These are phyloP conservation scores for Heliconius himera DNA, from an alignment of 1,140 invertebrate genomes.

Conservation along the genomic window DNA sequence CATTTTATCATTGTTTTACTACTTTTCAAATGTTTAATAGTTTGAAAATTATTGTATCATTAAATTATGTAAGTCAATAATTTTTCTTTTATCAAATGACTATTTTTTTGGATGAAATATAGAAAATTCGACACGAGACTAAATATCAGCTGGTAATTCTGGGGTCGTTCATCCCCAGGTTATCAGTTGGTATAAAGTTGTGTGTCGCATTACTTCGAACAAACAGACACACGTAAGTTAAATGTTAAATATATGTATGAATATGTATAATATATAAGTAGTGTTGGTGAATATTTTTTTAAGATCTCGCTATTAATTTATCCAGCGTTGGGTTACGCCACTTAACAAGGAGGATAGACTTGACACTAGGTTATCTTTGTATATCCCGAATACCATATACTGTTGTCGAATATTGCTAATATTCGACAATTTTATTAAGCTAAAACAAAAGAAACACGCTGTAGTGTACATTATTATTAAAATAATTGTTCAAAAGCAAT, in stretches of 20 bases:
- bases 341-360: background rate
- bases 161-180: slow-evolving; percentile 87
- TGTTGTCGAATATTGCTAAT: too few species aligned
- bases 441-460: too few species aligned
- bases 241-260: slow-evolving; percentile 33
- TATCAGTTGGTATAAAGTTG: slow-evolving; percentile 90
- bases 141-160: slow-evolving; percentile 99
- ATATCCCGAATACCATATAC: too few species aligned
- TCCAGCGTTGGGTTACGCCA: background rate
- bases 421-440: too few species aligned
- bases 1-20: too few species aligned
- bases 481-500: background rate
- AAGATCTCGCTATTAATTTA: background rate
- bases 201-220: slow-evolving; percentile 49
- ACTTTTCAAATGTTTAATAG: too few species aligned
- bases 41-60: too few species aligned
- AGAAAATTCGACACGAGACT: slow-evolving; percentile 69
- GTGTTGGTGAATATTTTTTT: background rate
- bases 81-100: background rate
- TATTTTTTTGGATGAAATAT: slow-evolving; percentile 10
- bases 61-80: background rate
- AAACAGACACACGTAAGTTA: slow-evolving; percentile 66
- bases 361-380: background rate
- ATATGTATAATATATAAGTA: slow-evolving; percentile 31
- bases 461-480: too few species aligned